Evolutionary conservation across 2,113 vertebrate genomes (phyloP).

Genomic region (Apodemus speciosus): DNA sequence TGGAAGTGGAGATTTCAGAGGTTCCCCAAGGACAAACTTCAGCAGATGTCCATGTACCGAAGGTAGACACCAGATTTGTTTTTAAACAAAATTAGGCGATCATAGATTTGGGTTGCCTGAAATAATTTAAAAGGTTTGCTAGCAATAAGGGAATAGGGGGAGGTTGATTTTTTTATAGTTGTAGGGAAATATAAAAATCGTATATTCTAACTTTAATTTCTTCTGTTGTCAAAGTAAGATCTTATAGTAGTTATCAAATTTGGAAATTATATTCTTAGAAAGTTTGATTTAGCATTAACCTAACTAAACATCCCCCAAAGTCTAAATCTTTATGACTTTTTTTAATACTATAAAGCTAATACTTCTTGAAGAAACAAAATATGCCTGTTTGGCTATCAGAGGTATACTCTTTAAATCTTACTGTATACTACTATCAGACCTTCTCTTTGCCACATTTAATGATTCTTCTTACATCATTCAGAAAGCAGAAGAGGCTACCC

Average conservation of each 20-base stretch:
- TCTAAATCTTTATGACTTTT: neutral
- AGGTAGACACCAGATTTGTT: neutral
- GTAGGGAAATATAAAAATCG: neutral
- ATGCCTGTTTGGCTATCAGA: neutral
- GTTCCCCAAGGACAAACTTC: slow-evolving; percentile 42
- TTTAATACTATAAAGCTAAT: neutral
- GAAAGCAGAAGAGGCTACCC: neutral
- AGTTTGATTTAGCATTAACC: neutral
- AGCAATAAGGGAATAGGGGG: neutral
- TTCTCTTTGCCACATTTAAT: neutral
- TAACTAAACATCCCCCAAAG: neutral
- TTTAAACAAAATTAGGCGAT: slow-evolving; percentile 3
- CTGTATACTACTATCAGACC: neutral
- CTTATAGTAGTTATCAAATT: neutral
- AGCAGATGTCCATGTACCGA: slow-evolving; percentile 26
- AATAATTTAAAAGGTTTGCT: slow-evolving; percentile 47
- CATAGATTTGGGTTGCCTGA: neutral
- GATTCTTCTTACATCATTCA: neutral
- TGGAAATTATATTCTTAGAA: neutral
- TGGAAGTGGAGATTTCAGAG: slow-evolving; percentile 19
- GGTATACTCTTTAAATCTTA: neutral
- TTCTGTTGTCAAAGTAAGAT: neutral
- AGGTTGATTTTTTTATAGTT: neutral
- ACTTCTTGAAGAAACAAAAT: slow-evolving; percentile 3
- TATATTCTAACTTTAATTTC: neutral